Percentiles rank a stretch among this genome's conserved stretches.
phyloP scores from a whole-genome alignment of 2,113 vertebrate genomes.

The Hemicordylus capensis region DNA sequence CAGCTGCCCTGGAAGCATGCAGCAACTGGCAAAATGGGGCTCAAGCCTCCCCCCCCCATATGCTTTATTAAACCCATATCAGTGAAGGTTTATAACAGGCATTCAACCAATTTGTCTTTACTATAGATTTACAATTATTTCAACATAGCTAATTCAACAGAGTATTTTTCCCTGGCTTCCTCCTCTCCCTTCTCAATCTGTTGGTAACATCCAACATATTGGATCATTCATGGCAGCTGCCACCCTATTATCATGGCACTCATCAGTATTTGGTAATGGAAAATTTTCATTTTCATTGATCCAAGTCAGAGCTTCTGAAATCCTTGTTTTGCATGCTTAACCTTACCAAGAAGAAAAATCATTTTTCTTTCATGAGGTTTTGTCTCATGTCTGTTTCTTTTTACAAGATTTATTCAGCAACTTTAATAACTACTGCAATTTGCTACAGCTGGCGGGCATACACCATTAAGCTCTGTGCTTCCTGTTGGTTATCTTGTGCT shows the following conservation, averaged over 20 bases:
- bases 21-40: neutral
- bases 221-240: neutral
- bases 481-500: constrained; percentile 39
- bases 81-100: neutral
- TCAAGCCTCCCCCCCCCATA: neutral
- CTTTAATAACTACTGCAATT: neutral
- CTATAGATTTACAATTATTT: constrained; percentile 26
- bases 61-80: neutral
- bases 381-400: neutral
- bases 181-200: neutral
- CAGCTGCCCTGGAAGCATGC: neutral
- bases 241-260: neutral
- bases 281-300: fast-evolving
- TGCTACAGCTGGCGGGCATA: neutral
- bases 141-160: neutral
- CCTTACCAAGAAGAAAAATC: neutral
- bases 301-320: fast-evolving
- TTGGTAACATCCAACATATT: neutral
- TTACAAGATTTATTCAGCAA: neutral
- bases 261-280: neutral
- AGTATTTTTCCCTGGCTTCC: neutral
- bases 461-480: constrained; percentile 48
- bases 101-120: neutral
- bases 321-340: neutral
- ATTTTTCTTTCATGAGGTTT: neutral